Evolutionary conservation across 2,888 invertebrate species (phyloP).

Genomic region (Andrena chrysosceles): DNA sequence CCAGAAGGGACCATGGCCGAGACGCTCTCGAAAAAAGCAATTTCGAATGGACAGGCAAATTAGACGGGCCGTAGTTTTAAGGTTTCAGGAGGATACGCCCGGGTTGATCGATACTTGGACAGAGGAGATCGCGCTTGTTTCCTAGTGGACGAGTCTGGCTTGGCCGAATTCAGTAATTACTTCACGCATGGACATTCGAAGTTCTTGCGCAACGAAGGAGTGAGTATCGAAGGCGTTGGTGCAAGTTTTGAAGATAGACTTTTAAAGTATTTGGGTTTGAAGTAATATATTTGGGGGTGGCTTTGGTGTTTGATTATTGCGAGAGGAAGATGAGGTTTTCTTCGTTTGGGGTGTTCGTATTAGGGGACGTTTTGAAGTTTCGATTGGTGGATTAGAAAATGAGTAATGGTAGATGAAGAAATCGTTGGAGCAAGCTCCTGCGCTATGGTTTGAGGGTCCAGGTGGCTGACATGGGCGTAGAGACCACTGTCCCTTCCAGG

Average conservation of each 20-base stretch:
- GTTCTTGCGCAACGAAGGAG: background rate
- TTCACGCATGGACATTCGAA: background rate
- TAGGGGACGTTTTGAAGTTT: too few relatives aligned
- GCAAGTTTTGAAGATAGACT: background rate
- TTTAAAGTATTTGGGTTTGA: background rate
- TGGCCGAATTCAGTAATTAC: background rate
- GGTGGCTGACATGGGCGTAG: slow-evolving; percentile 57
- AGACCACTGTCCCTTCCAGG: slow-evolving; percentile 69
- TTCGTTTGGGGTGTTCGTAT: too few relatives aligned
- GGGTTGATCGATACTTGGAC: slow-evolving; percentile 64
- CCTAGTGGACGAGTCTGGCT: background rate
- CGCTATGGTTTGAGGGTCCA: slow-evolving; percentile 57
- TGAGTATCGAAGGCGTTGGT: background rate
- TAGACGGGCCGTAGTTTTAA: slow-evolving; percentile 72
- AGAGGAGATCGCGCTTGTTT: slow-evolving; percentile 18
- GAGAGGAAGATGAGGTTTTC: background rate
- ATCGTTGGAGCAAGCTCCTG: background rate
- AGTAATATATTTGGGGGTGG: background rate
- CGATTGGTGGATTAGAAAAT: too few relatives aligned
- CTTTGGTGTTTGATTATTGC: background rate
- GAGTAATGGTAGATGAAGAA: slow-evolving; percentile 1
- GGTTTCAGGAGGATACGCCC: slow-evolving; percentile 60
- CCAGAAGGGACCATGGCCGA: slow-evolving; percentile 75
- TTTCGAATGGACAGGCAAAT: slow-evolving; percentile 77
- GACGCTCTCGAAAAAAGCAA: slow-evolving; percentile 80